phyloP scores from a whole-genome alignment of 2,888 invertebrate species.

The Volucella zonaria region DNA sequence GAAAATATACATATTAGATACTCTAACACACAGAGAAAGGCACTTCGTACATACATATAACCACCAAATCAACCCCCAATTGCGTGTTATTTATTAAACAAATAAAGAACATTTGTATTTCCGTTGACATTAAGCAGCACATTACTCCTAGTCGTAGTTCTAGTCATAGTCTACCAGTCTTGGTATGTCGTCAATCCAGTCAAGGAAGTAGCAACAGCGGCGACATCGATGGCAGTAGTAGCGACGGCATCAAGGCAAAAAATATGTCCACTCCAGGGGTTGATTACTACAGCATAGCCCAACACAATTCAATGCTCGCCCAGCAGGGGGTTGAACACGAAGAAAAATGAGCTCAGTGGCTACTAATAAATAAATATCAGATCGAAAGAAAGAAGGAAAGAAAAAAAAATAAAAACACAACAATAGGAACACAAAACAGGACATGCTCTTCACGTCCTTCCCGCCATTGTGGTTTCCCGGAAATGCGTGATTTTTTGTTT shows the following conservation, averaged over 20 bases:
- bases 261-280: slow-evolving; percentile 38
- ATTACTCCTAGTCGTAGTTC: slow-evolving; percentile 48
- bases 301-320: slow-evolving; percentile 3
- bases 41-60: neutral
- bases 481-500: slow-evolving; percentile 63
- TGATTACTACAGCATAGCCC: slow-evolving; percentile 42
- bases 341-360: slow-evolving; percentile 65
- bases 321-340: slow-evolving; percentile 23
- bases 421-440: slow-evolving; percentile 13
- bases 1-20: neutral
- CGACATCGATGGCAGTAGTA: neutral
- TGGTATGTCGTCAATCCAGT: slow-evolving; percentile 15
- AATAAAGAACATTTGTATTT: slow-evolving; percentile 71
- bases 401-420: too few species aligned
- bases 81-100: slow-evolving; percentile 70
- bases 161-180: slow-evolving; percentile 21
- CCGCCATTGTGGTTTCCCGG: slow-evolving; percentile 26
- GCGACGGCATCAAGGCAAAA: slow-evolving; percentile 4
- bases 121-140: slow-evolving; percentile 61
- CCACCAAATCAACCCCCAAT: slow-evolving; percentile 60
- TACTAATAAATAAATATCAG: slow-evolving; percentile 61
- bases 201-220: slow-evolving; percentile 25
- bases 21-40: slow-evolving; percentile 1
- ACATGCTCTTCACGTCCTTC: slow-evolving; percentile 29
- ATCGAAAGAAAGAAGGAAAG: slow-evolving; percentile 23